Percentiles rank a stretch among this genome's conserved stretches.
phyloP scores from a whole-genome alignment of 1,140 invertebrate species.

The Meteorus sp. region DNA sequence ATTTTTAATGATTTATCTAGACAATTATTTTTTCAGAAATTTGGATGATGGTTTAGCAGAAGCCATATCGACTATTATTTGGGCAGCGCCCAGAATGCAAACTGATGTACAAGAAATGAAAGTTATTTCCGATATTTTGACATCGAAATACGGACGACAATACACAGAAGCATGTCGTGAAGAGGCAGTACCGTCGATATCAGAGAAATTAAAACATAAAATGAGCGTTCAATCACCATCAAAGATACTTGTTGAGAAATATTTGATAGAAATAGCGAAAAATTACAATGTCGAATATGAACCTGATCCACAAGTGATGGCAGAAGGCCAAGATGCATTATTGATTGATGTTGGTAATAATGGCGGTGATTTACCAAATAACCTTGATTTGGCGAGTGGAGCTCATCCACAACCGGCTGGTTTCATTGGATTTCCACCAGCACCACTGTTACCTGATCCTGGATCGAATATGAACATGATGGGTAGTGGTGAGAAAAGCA shows the following conservation, averaged over 20 bases:
- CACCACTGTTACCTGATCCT: slow-evolving; percentile 65
- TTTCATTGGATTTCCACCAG: slow-evolving; percentile 76
- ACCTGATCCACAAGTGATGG: slow-evolving; percentile 90
- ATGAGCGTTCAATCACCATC: slow-evolving; percentile 94
- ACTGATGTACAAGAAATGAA: slow-evolving; percentile 88
- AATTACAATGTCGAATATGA: slow-evolving; percentile 91
- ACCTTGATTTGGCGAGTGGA: slow-evolving; percentile 61
- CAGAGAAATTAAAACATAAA: slow-evolving; percentile 95
- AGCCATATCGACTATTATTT: slow-evolving; percentile 93
- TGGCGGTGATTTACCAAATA: slow-evolving; percentile 56
- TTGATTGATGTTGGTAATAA: slow-evolving; percentile 77
- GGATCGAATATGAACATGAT: slow-evolving; percentile 39
- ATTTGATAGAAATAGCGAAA: slow-evolving; percentile 95
- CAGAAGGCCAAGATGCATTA: slow-evolving; percentile 78
- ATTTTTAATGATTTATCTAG: background rate
- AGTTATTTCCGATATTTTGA: slow-evolving; percentile 87
- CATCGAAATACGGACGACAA: slow-evolving; percentile 91
- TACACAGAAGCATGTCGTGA: slow-evolving; percentile 85
- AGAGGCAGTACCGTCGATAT: slow-evolving; percentile 79
- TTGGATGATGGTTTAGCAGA: slow-evolving; percentile 94
- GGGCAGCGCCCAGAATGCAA: slow-evolving; percentile 90
- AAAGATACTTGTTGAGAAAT: slow-evolving; percentile 94
- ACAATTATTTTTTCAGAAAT: slow-evolving; percentile 62
- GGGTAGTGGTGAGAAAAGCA: slow-evolving; percentile 36
- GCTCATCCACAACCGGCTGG: slow-evolving; percentile 69